Conservation (phyloP, 2,888 invertebrate genomes). For the Tetrapedia diversipes region DNA sequence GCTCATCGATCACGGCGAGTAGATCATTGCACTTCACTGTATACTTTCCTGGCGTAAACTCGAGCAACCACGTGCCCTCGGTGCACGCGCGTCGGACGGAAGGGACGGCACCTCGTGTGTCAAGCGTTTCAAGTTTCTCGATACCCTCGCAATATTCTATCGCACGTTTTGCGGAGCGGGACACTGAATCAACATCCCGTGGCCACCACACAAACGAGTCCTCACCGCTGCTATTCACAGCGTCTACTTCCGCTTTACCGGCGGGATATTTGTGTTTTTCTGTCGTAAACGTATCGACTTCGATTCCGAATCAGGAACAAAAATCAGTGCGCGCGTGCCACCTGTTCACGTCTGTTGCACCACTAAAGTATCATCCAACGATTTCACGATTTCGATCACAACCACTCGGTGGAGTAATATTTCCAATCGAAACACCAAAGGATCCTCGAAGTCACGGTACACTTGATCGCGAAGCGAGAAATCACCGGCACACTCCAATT, state of each 20-base stretch:
- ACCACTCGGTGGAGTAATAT: neutral
- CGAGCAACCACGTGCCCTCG: conserved; percentile 43
- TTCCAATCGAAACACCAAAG: conserved; percentile 1
- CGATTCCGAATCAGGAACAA: neutral
- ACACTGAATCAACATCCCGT: conserved; percentile 26
- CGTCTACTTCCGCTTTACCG: neutral
- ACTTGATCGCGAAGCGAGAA: conserved; percentile 8
- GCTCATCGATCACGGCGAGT: conserved; percentile 14
- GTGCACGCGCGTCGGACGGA: conserved; percentile 51
- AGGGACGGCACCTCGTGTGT: conserved; percentile 35
- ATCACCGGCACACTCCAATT: conserved; percentile 29
- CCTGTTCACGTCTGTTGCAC: conserved; percentile 51
- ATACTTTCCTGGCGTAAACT: conserved; percentile 6
- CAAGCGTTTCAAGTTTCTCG: conserved; percentile 37
- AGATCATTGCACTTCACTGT: conserved; percentile 12
- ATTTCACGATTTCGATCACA: neutral
- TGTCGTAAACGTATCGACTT: neutral
- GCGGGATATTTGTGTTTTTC: neutral
- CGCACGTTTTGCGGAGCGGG: conserved; percentile 6
- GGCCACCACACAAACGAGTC: neutral
- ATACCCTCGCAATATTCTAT: conserved; percentile 3
- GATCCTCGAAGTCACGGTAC: conserved; percentile 15
- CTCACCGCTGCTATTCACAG: neutral
- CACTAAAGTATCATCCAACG: neutral
- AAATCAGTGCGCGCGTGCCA: conserved; percentile 24